Evolutionary conservation across 2,797 vertebrate species (phyloP), one percentile per base, ranked within the genome.

Genomic region (Toxotes lorentzi): DNA sequence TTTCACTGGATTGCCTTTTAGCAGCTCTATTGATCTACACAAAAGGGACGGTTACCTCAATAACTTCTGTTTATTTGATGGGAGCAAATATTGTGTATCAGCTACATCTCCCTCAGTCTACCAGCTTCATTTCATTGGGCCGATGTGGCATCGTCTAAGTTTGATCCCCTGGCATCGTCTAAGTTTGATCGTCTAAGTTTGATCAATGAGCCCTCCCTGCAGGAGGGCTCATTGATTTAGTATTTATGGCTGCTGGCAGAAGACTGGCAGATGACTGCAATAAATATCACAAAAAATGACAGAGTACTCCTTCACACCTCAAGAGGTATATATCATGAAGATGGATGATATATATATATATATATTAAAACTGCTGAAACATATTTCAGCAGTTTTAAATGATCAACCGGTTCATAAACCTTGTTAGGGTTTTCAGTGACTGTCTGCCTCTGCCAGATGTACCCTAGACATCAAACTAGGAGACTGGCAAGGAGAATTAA

Each of bases 41-140:
- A 13, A 51, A 43, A 19, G 19, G 12, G 5, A 77, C 0, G 4
- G 23, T 47, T 34, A 53, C 40, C 21, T 60, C 16, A 43, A 47
- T 57, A 53, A 19, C 64, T 27, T 48, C n/a, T 72, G 23, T 71
- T 41, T 62, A 64, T 76, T 40, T 75, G 8, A 77, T 54, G 59
- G 30, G 70, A 73, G 57, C 10, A 78, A 76, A 47, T 60, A 24
- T 14, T n/a, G 48, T 7, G 1, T 56, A 81, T 72, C 23, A 34
- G 6, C 47, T 56, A 32, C 64, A 65, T 64, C 60, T 30, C 0
- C 11, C 43, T 34, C 27, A 47, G 45, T 48, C 23, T 51, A 41
- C 32, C 34, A 60, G 41, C 32, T 0, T 41, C n/a, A 1, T 41
- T 23, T 51, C 19, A 9, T 1, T 19, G 27, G 27, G 66, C 41